Percentiles rank a stretch among this genome's conserved stretches.
Evolutionary conservation across 2,797 vertebrate species (phyloP).

Genomic region (Coracias cyanogaster): DNA sequence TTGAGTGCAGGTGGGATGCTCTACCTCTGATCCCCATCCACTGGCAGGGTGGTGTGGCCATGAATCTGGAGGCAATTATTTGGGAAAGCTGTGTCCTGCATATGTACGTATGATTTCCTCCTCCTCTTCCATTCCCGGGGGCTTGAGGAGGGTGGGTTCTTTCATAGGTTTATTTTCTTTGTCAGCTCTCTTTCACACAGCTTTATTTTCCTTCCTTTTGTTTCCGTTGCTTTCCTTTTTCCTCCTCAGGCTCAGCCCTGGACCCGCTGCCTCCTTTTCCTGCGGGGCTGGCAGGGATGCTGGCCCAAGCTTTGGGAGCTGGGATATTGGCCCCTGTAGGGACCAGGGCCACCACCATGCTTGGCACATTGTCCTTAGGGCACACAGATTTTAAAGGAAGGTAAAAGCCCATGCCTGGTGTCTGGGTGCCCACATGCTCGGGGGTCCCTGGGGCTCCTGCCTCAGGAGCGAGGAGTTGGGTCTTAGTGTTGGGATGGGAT

Average conservation of each 20-base stretch:
- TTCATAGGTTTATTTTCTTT: conserved; percentile 23
- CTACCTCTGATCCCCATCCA: not conserved
- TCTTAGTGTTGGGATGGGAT: not conserved
- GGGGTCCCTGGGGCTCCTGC: not conserved
- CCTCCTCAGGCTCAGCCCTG: not conserved
- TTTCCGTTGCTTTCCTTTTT: not conserved
- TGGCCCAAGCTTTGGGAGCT: not conserved
- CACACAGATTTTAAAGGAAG: fast-evolving
- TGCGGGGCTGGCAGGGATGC: fast-evolving
- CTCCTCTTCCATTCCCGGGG: fast-evolving
- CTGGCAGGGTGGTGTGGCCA: not conserved
- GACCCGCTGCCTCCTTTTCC: not conserved
- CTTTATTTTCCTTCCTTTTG: conserved; percentile 45
- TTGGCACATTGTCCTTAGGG: not conserved
- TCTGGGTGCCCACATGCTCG: not conserved
- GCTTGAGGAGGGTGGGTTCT: not conserved
- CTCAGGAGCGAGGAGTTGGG: not conserved
- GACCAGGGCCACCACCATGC: not conserved
- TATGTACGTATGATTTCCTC: not conserved
- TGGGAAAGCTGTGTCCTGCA: not conserved
- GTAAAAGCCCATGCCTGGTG: not conserved
- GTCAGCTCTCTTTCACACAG: not conserved
- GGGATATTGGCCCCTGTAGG: not conserved
- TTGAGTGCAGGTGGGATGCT: not conserved
- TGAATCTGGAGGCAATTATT: not conserved